Percentiles rank a stretch among this genome's conserved stretches.
phyloP scores from a whole-genome alignment of 2,797 vertebrate genomes.

The Spondyliosoma cantharus region DNA sequence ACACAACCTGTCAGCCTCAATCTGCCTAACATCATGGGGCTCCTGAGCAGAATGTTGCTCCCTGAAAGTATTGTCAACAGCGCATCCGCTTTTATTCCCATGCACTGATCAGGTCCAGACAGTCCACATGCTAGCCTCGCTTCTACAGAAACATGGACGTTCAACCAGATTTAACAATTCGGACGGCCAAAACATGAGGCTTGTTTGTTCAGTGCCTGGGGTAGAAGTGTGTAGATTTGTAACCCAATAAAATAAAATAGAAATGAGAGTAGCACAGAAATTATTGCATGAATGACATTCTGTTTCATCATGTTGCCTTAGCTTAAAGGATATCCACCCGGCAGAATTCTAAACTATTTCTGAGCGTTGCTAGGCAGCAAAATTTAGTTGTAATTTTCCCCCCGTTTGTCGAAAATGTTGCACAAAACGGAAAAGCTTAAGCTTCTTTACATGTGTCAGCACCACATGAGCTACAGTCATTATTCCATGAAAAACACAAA shows the following conservation, averaged over 20 bases:
- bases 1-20: conserved; percentile 77
- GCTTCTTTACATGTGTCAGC: conserved; percentile 6
- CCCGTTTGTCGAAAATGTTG: conserved; percentile 1
- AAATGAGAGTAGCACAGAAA: conserved; percentile 8
- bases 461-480: background rate
- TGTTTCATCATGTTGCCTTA: conserved; percentile 32
- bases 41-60: conserved; percentile 56
- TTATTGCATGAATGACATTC: conserved; percentile 26
- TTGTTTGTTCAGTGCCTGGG: background rate
- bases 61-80: conserved; percentile 50
- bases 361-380: background rate
- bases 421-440: background rate
- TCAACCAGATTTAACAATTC: conserved; percentile 19
- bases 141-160: conserved; percentile 11
- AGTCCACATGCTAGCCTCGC: background rate
- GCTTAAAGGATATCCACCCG: conserved; percentile 14
- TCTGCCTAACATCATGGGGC: conserved; percentile 62
- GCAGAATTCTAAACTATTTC: conserved; percentile 1
- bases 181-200: background rate
- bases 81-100: conserved; percentile 35
- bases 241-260: conserved; percentile 2
- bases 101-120: conserved; percentile 27
- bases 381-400: background rate
- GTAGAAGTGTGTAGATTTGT: conserved; percentile 2
- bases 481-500: background rate